Evolutionary conservation across 2,797 vertebrate genomes (phyloP).

Genomic region (Decapterus maruadsi): DNA sequence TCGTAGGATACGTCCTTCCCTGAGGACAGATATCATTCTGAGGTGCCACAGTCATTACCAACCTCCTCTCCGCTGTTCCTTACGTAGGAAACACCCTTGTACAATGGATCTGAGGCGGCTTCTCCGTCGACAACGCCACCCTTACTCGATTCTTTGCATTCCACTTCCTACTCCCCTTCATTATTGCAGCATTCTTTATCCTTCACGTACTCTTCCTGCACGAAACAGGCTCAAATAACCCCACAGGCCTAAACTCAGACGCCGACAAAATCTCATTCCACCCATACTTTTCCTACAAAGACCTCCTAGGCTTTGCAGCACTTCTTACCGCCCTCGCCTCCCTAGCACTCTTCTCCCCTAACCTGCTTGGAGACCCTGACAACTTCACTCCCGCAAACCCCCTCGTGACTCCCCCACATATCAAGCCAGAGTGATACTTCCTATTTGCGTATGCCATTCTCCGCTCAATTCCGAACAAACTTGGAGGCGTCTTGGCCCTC

Average conservation of each 20-base stretch:
- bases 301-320: rapidly evolving
- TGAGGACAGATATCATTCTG: constrained; percentile 79
- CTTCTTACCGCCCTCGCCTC: rapidly evolving
- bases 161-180: constrained; percentile 57
- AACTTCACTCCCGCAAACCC: constrained; percentile 74
- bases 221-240: constrained; percentile 69
- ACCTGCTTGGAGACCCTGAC: constrained; percentile 66
- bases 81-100: neutral
- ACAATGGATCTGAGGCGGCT: constrained; percentile 69
- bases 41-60: constrained; percentile 64
- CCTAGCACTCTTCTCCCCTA: constrained; percentile 22
- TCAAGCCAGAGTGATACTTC: constrained; percentile 74
- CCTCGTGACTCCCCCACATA: neutral
- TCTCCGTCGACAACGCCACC: constrained; percentile 73
- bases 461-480: constrained; percentile 47
- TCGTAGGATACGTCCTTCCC: constrained; percentile 60
- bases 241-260: rapidly evolving
- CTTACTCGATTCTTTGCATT: constrained; percentile 67
- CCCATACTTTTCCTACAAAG: constrained; percentile 67
- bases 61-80: constrained; percentile 24
- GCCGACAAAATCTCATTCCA: constrained; percentile 72
- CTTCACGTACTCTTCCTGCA: constrained; percentile 59
- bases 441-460: constrained; percentile 66
- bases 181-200: rapidly evolving
- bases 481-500: constrained; percentile 24